Evolutionary conservation across 2,888 invertebrate species (phyloP), one percentile per base, ranked within the genome.

Genomic region (Leucophora obtusa): DNA sequence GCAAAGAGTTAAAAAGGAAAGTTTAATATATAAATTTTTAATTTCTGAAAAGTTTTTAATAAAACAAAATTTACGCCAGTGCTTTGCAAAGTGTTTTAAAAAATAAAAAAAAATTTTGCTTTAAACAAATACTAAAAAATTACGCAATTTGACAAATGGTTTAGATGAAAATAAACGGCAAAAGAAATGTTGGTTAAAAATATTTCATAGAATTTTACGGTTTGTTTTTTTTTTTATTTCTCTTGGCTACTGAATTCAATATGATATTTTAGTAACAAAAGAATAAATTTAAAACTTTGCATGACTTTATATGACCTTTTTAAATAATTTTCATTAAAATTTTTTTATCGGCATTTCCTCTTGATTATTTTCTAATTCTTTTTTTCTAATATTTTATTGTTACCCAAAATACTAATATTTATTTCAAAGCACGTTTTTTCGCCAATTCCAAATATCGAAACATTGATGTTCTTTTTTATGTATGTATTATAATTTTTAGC

Each of bases 1-100:
- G 73, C 77, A 74, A 73, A 82, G 73, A 84, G 75, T 83, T 77
- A 73, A 80, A n/a, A 47, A n/a, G 43, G 3, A 47, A 47, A 47
- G 43, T 14, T 14, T n/a, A 47, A 47, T 47, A 7, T 47, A 47
- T 5, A n/a, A 47, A 6, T 47, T 47, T 38, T 11, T n/a, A 47
- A 47, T 47, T 47, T 38, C 3, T 11, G 8, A 47, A n/a, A n/a
- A 6, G n/a, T n/a, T 47, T 47, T n/a, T 47, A 47, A n/a, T n/a
- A 10, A 47, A 28, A 47, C n/a, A 47, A n/a, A 6, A n/a, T 47
- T 2, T 47, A n/a, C 5, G 43, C 4, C 14, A 1, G 11, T 47
- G 43, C n/a, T 47, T 47, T 14, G 43, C 43, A 47, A 47, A 47
- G 43, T n/a, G n/a, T 14, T n/a, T 47, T 28, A 6, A 28, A 28